Percentiles rank a stretch among this genome's conserved stretches.
Evolutionary conservation across 2,888 invertebrate genomes (phyloP).

Genomic region (Notodonta dromedarius): DNA sequence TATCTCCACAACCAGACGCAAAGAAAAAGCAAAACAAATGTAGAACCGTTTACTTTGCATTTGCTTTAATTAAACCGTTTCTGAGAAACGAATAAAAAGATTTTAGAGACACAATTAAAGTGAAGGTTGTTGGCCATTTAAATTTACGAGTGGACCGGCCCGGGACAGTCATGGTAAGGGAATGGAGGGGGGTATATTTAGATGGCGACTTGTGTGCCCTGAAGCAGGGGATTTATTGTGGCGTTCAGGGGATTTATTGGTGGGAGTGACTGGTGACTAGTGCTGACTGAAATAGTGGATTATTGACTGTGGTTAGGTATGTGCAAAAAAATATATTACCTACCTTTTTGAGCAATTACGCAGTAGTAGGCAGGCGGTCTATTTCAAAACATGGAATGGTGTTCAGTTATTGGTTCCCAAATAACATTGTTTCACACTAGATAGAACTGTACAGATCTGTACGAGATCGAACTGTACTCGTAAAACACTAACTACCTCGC

Average conservation of each 20-base stretch:
- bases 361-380: too few species aligned
- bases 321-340: too few species aligned
- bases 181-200: constrained; percentile 8
- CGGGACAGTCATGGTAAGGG: constrained; percentile 1
- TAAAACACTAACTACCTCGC: too few species aligned
- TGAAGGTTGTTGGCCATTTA: constrained; percentile 3
- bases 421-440: too few species aligned
- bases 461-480: too few species aligned
- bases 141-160: constrained; percentile 4
- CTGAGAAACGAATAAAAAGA: constrained; percentile 3
- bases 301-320: neutral
- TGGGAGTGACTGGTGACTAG: neutral
- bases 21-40: constrained; percentile 4
- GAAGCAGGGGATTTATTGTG: constrained; percentile 1
- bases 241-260: constrained; percentile 1
- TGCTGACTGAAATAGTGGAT: neutral
- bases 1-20: neutral
- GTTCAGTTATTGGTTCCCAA: too few species aligned
- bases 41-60: neutral
- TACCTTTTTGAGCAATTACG: too few species aligned
- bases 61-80: constrained; percentile 5
- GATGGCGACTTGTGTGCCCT: constrained; percentile 1
- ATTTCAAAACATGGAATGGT: too few species aligned
- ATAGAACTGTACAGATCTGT: too few species aligned
- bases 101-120: constrained; percentile 4